phyloP scores from a whole-genome alignment of 1,140 invertebrate species.

The Gyrodactylus salaris region DNA sequence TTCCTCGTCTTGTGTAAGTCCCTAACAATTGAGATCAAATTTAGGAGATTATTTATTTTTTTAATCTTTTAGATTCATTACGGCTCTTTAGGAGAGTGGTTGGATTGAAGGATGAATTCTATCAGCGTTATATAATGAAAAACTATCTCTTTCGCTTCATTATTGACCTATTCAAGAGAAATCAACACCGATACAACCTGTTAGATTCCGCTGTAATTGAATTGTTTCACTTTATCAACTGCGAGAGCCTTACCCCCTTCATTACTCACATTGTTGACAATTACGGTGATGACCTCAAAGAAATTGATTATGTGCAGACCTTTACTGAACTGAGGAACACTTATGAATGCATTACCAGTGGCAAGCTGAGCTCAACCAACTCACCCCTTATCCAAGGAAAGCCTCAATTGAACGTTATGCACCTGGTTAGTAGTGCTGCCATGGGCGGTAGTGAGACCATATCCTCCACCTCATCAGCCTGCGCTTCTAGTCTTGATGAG shows the following conservation, averaged over 20 bases:
- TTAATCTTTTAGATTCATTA: constrained; percentile 32
- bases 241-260: constrained; percentile 70
- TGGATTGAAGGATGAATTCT: constrained; percentile 85
- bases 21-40: not conserved
- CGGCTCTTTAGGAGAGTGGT: constrained; percentile 84
- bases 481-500: not conserved
- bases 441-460: not conserved
- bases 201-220: constrained; percentile 91
- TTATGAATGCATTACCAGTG: constrained; percentile 31
- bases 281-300: constrained; percentile 60
- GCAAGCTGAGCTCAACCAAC: not conserved
- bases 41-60: constrained; percentile 5
- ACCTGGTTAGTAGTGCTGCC: not conserved
- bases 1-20: constrained; percentile 42
- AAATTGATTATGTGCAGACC: constrained; percentile 77
- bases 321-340: constrained; percentile 57
- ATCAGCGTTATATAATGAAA: constrained; percentile 77
- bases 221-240: constrained; percentile 75
- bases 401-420: not conserved
- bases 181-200: constrained; percentile 85
- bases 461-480: not conserved
- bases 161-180: constrained; percentile 68
- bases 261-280: constrained; percentile 70
- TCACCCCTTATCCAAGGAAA: not conserved
- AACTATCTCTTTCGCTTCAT: constrained; percentile 73